phyloP scores from a whole-genome alignment of 2,888 invertebrate genomes.

The Heliconius charithonia region DNA sequence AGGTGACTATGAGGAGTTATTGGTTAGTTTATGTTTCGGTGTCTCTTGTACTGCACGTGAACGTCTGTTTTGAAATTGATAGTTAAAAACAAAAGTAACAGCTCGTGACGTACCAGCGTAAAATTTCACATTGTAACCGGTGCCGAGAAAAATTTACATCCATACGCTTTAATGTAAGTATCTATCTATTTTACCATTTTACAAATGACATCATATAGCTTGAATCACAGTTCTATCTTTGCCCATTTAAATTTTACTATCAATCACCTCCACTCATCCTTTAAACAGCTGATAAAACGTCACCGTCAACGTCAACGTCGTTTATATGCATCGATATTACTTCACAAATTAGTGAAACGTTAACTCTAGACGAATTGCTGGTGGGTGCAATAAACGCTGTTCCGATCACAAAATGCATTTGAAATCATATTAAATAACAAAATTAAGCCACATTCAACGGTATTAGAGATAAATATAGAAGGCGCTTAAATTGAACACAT shows the following conservation, averaged over 20 bases:
- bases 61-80: constrained; percentile 42
- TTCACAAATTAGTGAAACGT: constrained; percentile 83
- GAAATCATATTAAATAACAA: constrained; percentile 48
- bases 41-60: constrained; percentile 72
- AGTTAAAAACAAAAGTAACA: constrained; percentile 22
- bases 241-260: background rate
- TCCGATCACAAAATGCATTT: constrained; percentile 73
- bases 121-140: background rate
- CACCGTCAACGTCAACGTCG: no score
- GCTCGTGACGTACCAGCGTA: background rate
- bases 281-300: constrained; percentile 67
- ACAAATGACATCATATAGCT: background rate
- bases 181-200: background rate
- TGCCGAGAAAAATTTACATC: background rate
- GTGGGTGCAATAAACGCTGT: constrained; percentile 80
- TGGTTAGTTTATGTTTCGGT: constrained; percentile 71
- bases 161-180: constrained; percentile 7
- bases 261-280: constrained; percentile 43
- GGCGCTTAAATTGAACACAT: constrained; percentile 34
- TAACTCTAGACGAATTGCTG: constrained; percentile 76
- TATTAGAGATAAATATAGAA: constrained; percentile 34
- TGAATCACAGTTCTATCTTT: background rate
- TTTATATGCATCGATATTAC: constrained; percentile 74
- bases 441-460: constrained; percentile 26
- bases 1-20: constrained; percentile 59